These are phyloP conservation scores for Clavelina lepadiformis DNA, from an alignment of 23 tunicate genomes.

Conservation along the genomic window DNA sequence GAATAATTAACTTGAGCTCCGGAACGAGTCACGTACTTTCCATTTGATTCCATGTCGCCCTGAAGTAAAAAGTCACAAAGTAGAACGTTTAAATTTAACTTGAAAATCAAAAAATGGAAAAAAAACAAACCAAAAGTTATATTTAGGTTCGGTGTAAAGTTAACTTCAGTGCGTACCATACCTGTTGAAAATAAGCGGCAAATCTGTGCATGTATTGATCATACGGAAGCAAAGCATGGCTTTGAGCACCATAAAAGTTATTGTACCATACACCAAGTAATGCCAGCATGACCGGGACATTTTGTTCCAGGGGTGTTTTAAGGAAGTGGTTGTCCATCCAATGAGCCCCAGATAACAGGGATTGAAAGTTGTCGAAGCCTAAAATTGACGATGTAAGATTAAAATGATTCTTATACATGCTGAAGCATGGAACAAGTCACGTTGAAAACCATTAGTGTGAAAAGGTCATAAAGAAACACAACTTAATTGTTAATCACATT, in stretches of 20 bases:
- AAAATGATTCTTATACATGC: too few relatives aligned
- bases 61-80: slow-evolving; percentile 4
- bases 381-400: too few relatives aligned
- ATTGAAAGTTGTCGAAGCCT: slow-evolving; percentile 88
- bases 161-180: too few relatives aligned
- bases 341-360: slow-evolving; percentile 85
- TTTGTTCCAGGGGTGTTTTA: slow-evolving; percentile 56
- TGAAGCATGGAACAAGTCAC: too few relatives aligned
- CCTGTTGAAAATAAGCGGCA: slow-evolving; percentile 99
- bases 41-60: slow-evolving; percentile 99
- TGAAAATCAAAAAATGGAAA: neutral
- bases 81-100: too few relatives aligned
- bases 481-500: too few relatives aligned
- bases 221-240: slow-evolving; percentile 95
- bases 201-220: slow-evolving; percentile 98
- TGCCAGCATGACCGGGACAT: slow-evolving; percentile 82
- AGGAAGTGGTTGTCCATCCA: slow-evolving; percentile 87
- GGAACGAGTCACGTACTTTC: slow-evolving; percentile 91
- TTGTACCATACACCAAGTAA: slow-evolving; percentile 95
- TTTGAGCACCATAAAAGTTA: slow-evolving; percentile 92
- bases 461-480: too few relatives aligned
- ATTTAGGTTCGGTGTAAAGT: too few relatives aligned
- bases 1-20: slow-evolving; percentile 89
- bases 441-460: too few relatives aligned
- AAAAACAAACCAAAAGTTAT: too few relatives aligned